These are phyloP conservation scores for Furcula furcula DNA, from an alignment of 2,888 invertebrate species.

Conservation along the genomic window DNA sequence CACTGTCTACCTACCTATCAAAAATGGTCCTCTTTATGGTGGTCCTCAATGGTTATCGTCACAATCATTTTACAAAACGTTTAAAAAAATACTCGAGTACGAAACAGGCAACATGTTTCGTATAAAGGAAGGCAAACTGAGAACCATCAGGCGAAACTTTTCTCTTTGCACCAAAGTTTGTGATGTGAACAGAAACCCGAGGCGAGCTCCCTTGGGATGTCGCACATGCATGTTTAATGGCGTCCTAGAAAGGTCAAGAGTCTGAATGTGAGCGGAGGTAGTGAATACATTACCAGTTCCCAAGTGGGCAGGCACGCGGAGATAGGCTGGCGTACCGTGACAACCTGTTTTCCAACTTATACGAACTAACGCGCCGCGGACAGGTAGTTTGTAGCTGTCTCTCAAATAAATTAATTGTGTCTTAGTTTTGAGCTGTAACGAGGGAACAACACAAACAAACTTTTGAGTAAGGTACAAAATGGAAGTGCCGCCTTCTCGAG, in stretches of 20 bases:
- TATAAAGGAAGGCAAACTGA: slow-evolving; percentile 62
- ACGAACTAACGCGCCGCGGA: slow-evolving; percentile 59
- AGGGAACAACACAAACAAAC: slow-evolving; percentile 65
- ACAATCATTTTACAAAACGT: too few relatives aligned
- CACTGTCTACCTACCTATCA: too few relatives aligned
- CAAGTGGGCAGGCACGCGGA: slow-evolving; percentile 49
- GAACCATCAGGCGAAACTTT: slow-evolving; percentile 66
- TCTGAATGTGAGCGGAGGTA: slow-evolving; percentile 61
- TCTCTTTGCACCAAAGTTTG: slow-evolving; percentile 72
- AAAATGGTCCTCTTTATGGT: too few relatives aligned
- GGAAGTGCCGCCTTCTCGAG: slow-evolving; percentile 43
- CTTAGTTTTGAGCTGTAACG: slow-evolving; percentile 70
- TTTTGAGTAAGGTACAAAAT: slow-evolving; percentile 62
- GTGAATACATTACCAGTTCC: slow-evolving; percentile 74
- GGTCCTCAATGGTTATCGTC: too few relatives aligned
- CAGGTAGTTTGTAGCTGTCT: slow-evolving; percentile 78
- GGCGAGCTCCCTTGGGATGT: slow-evolving; percentile 60
- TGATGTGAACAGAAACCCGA: slow-evolving; percentile 66
- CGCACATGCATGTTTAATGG: slow-evolving; percentile 76
- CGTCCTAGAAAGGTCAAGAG: slow-evolving; percentile 77
- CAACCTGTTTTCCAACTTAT: slow-evolving; percentile 67
- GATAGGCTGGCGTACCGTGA: slow-evolving; percentile 48
- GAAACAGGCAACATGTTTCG: slow-evolving; percentile 42
- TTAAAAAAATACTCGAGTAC: slow-evolving; percentile 43
- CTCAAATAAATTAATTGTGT: slow-evolving; percentile 78